Evolutionary conservation across 2,888 invertebrate genomes (phyloP), one percentile per base, ranked within the genome.

Genomic region (Calliopum simillimum): DNA sequence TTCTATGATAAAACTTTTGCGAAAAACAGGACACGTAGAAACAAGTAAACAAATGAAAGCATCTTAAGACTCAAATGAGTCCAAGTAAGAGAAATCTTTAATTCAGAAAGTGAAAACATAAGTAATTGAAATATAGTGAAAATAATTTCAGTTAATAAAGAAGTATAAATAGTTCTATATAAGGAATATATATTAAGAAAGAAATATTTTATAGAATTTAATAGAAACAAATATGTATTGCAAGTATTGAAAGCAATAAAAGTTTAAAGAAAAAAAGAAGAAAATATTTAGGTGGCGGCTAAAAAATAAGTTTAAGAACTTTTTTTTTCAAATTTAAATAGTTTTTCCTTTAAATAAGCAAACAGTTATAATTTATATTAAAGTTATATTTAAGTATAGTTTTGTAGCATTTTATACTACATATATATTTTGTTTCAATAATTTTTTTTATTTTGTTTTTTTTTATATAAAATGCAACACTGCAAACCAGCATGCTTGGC

Each of bases 11-110:
- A 51, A 64, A 33, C 14, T 13, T 49, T 66, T 49, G 55, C 33
- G 58, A 51, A 67, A 75, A 76, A 75, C 75, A 75, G 76, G 74
- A 74, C 76, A 74, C 75, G 76, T 74, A 69, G 72, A 66, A 77
- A 76, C 76, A 77, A 77, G 77, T 77, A 77, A 77, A 77, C 77
- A 77, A 77, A 77, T 76, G 76, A 78, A 77, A 78, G 74, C 76
- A 70, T 55, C 71, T 58, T 19, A n/a, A 14, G 47, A 58, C 47
- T 67, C 14, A 4, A 49, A 19, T 14, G 41, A 49, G 58, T 33
- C 23, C 21, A 11, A 49, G 67, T 6, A 16, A 41, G 49, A 12
- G 49, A 47, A 58, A 46, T 25, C n/a, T n/a, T 58, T n/a, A 62
- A 59, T 53, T 14, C 4, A 33, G 33, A 33, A 33, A 33, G 8